Evolutionary conservation across 2,888 invertebrate genomes (phyloP).

Genomic region (Synanthedon vespiformis): DNA sequence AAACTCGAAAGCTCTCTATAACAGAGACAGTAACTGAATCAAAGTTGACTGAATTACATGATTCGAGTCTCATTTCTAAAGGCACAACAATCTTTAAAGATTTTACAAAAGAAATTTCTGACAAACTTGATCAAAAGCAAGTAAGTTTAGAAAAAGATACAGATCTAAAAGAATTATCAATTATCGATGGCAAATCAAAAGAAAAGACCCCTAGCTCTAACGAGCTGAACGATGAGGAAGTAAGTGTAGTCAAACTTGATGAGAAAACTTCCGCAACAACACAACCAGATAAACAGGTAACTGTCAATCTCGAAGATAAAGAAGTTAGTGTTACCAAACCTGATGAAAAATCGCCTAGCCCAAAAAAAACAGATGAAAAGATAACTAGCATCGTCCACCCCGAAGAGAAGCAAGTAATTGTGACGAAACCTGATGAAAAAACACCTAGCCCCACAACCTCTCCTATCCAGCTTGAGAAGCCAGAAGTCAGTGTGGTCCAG

Average conservation of each 20-base stretch:
- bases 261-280: slow-evolving; percentile 3
- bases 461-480: too few relatives aligned
- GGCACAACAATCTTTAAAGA: neutral
- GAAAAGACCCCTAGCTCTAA: slow-evolving; percentile 1
- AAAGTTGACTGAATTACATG: neutral
- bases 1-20: neutral
- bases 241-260: neutral
- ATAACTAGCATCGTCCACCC: too few relatives aligned
- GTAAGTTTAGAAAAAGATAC: slow-evolving; percentile 45
- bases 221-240: slow-evolving; percentile 2
- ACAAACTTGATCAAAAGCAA: slow-evolving; percentile 53
- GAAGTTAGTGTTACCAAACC: neutral
- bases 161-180: slow-evolving; percentile 1
- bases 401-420: too few relatives aligned
- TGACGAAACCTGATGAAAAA: neutral
- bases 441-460: neutral
- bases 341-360: too few relatives aligned
- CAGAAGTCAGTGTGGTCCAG: too few relatives aligned
- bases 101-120: slow-evolving; percentile 20
- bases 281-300: slow-evolving; percentile 6
- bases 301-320: neutral
- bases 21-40: neutral
- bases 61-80: neutral
- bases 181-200: slow-evolving; percentile 21
- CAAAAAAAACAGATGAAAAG: too few relatives aligned